Conservation (phyloP, 2,888 invertebrate genomes). For the Nudaria mundana region DNA sequence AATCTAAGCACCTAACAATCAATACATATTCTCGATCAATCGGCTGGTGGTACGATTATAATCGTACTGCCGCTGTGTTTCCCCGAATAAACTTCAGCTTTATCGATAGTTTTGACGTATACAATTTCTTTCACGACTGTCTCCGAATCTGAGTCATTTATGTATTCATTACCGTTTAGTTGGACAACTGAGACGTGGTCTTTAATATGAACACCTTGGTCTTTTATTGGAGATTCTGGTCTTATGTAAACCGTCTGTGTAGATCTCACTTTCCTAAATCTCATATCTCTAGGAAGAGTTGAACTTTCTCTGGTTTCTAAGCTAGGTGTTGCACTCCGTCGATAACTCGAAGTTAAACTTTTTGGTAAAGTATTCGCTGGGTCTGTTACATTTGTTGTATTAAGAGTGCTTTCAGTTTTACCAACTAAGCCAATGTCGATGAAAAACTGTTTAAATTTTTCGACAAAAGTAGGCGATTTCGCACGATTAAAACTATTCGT, state of each 20-base stretch:
- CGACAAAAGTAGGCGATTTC: constrained; percentile 71
- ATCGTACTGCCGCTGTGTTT: constrained; percentile 73
- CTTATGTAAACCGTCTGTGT: constrained; percentile 71
- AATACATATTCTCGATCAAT: too few species aligned
- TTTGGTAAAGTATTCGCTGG: constrained; percentile 60
- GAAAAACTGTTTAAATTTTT: constrained; percentile 74
- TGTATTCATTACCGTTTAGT: constrained; percentile 63
- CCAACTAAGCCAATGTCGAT: constrained; percentile 62
- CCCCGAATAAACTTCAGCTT: constrained; percentile 58
- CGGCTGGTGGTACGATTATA: constrained; percentile 69
- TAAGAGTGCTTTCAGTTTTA: constrained; percentile 48
- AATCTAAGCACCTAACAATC: too few species aligned
- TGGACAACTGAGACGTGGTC: constrained; percentile 70
- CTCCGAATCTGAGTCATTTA: constrained; percentile 50
- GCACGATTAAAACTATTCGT: constrained; percentile 66
- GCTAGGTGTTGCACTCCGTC: constrained; percentile 58
- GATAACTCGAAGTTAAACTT: constrained; percentile 59
- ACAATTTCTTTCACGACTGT: constrained; percentile 56
- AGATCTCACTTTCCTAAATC: constrained; percentile 66
- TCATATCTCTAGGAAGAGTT: constrained; percentile 72
- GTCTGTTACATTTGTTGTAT: constrained; percentile 19
- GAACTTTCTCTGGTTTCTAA: constrained; percentile 59
- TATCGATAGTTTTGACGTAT: constrained; percentile 58
- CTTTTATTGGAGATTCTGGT: constrained; percentile 55
- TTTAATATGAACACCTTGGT: constrained; percentile 48